Conservation (phyloP, 1,140 invertebrate genomes). For the Sinonovacula constricta region DNA sequence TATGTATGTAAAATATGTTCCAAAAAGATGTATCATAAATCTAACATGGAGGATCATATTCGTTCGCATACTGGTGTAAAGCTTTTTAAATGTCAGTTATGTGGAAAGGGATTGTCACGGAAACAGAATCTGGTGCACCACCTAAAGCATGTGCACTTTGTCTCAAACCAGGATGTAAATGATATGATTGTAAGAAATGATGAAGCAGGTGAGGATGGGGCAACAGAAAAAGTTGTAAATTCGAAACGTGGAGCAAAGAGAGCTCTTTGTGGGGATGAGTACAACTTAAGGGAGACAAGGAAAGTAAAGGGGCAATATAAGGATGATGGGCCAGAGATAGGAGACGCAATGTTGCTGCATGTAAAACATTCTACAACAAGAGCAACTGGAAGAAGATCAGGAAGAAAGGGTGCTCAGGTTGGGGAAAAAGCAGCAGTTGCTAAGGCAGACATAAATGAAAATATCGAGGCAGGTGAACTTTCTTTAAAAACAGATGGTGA, state of each 20-base stretch:
- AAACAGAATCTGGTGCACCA: conserved; percentile 35
- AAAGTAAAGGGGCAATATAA: background rate
- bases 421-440: no score
- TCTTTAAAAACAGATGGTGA: no score
- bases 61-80: conserved; percentile 24
- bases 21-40: conserved; percentile 6
- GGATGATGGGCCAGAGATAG: background rate
- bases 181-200: conserved; percentile 12
- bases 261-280: background rate
- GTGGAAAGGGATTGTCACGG: conserved; percentile 21
- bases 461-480: no score
- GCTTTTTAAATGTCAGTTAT: conserved; percentile 30
- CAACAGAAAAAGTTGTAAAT: background rate
- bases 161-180: background rate
- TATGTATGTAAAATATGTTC: conserved; percentile 23
- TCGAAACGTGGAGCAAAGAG: background rate
- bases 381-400: background rate
- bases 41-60: conserved; percentile 26
- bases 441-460: no score
- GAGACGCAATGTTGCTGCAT: background rate
- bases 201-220: background rate
- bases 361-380: background rate
- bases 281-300: background rate
- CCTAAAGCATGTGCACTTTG: conserved; percentile 21
- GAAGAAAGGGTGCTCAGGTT: background rate